A percentile compares a stretch with the other conserved stretches of the same genome.
phyloP scores from a whole-genome alignment of 2,888 invertebrate genomes.

The Gymnocheta viridis region DNA sequence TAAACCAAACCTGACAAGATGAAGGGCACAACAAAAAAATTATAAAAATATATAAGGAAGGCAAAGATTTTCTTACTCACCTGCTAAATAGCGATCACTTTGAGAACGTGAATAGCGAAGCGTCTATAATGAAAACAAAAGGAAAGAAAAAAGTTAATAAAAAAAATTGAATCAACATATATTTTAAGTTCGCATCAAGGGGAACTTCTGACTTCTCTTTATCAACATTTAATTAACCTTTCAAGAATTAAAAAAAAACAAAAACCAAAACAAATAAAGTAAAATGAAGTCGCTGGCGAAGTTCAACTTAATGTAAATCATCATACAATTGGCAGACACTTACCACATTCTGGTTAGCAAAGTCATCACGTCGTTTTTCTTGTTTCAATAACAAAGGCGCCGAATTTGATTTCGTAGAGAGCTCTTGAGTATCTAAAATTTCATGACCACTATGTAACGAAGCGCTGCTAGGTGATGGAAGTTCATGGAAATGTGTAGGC shows the following conservation, averaged over 20 bases:
- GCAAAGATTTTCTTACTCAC: slow-evolving; percentile 76
- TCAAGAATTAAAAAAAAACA: not conserved
- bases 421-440: slow-evolving; percentile 80
- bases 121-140: slow-evolving; percentile 75
- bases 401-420: slow-evolving; percentile 81
- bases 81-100: slow-evolving; percentile 82
- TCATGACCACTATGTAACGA: slow-evolving; percentile 81
- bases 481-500: slow-evolving; percentile 80
- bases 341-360: slow-evolving; percentile 81
- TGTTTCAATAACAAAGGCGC: slow-evolving; percentile 81
- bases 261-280: not conserved
- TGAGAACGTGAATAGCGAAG: slow-evolving; percentile 82
- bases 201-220: slow-evolving; percentile 73
- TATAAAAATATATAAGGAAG: slow-evolving; percentile 2
- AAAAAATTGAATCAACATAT: slow-evolving; percentile 47
- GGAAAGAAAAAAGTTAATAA: slow-evolving; percentile 57
- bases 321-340: slow-evolving; percentile 70
- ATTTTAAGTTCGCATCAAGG: slow-evolving; percentile 25
- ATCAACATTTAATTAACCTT: slow-evolving; percentile 71
- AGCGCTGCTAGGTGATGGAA: slow-evolving; percentile 82
- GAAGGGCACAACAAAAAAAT: slow-evolving; percentile 25
- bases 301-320: slow-evolving; percentile 44
- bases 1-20: slow-evolving; percentile 42
- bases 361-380: slow-evolving; percentile 79
- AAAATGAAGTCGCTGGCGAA: slow-evolving; percentile 15